Base-by-base conservation (phyloP, 2,888 invertebrate species). In the Drosophila nigritarsus region DNA sequence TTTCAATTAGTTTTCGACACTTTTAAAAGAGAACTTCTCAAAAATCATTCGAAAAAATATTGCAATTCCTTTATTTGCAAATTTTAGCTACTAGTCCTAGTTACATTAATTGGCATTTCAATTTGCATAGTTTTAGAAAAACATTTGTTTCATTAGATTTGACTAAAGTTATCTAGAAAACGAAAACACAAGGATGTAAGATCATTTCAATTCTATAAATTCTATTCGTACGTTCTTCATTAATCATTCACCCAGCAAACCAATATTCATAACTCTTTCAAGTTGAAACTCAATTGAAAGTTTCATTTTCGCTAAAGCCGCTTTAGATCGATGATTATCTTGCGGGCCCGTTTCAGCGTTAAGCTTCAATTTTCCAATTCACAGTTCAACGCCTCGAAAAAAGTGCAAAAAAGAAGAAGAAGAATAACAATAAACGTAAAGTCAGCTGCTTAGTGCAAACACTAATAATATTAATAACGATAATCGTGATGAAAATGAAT, bases 391-490 rank as follows among this genome's bases (percentile, higher is more conserved):
- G 78, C 78, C 65, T 82, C 59, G 2, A 32, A 18, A 36, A 27
- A 49, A 13, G n/a, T 18, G 9, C 59, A 27, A 24, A 5, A n/a
- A 38, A n/a, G n/a, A n/a, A n/a, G n/a, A 30, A 24, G 48, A 36
- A 45, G 15, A 55, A 59, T n/a, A 42, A 49, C 42, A 68, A 50
- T 54, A 15, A 58, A 54, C 42, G 65, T 58, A 54, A 73, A 65
- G 79, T 78, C 80, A 73, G 78, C 51, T 64, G 60, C 67, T 66
- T 55, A 65, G 61, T 62, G 67, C 75, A 75, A 73, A 74, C 80
- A 81, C 83, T 89, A 90, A 85, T 90, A 90, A 85, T 85, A 85
- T 86, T 81, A 86, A 87, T 90, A 89, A 87, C 70, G 71, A 84
- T 83, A 80, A 88, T 88, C 87, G 70, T 50, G 65, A 69, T 74